phyloP scores from a whole-genome alignment of 1,140 invertebrate species.

The Eupristina koningsbergeri region DNA sequence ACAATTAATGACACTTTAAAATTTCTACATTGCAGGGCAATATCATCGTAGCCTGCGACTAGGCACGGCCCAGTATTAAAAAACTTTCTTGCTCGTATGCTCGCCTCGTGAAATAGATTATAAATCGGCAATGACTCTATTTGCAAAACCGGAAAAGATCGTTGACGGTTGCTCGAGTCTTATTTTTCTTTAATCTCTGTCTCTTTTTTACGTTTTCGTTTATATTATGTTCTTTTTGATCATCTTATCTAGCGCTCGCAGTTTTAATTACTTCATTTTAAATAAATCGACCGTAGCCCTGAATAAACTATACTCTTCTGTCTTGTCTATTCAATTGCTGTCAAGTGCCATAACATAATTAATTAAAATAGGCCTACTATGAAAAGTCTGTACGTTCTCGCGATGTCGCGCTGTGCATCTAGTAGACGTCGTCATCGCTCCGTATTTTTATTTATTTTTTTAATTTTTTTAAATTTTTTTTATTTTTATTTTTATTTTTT shows the following conservation, averaged over 20 bases:
- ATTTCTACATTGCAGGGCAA: constrained; percentile 70
- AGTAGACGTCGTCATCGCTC: constrained; percentile 60
- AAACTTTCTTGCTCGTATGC: constrained; percentile 57
- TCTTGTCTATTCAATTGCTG: constrained; percentile 53
- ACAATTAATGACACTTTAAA: constrained; percentile 71
- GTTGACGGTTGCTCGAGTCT: constrained; percentile 46
- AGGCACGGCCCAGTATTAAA: constrained; percentile 64
- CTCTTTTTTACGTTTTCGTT: constrained; percentile 36
- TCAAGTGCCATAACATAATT: constrained; percentile 64
- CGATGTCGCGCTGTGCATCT: constrained; percentile 59
- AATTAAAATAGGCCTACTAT: constrained; percentile 71
- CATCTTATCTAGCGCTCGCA: constrained; percentile 38
- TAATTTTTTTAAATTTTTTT: too few species aligned
- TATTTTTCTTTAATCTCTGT: constrained; percentile 31
- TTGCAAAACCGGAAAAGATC: constrained; percentile 51
- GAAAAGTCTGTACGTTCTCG: constrained; percentile 67
- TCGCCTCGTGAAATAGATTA: constrained; percentile 53
- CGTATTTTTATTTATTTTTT: constrained; percentile 50
- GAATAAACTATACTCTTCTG: constrained; percentile 53
- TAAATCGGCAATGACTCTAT: constrained; percentile 53
- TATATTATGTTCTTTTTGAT: constrained; percentile 51
- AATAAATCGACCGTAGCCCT: constrained; percentile 63
- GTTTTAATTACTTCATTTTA: constrained; percentile 52
- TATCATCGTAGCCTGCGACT: constrained; percentile 60
- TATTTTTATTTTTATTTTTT: constrained; percentile 51